Conservation (phyloP, 1,140 invertebrate genomes). For the Nasonia vitripennis region DNA sequence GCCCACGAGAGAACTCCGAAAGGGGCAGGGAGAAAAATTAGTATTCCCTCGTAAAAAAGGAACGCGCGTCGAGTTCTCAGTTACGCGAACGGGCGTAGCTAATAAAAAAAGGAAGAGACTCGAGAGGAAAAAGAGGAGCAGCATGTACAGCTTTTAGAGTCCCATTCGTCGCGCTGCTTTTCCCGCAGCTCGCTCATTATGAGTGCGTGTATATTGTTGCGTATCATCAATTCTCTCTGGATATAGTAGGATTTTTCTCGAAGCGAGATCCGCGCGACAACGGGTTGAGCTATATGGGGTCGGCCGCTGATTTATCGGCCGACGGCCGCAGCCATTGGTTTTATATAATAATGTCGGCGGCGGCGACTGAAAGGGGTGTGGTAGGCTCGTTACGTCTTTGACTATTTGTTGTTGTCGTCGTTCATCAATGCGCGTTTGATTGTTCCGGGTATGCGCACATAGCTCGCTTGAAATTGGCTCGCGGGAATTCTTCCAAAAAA, state of each 20-base stretch:
- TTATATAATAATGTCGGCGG: background rate
- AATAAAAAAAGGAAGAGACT: slow-evolving; percentile 22
- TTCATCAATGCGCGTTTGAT: background rate
- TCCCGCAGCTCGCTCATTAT: slow-evolving; percentile 6
- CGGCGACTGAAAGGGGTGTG: background rate
- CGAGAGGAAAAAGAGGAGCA: background rate
- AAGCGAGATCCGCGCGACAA: background rate
- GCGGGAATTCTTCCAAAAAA: too few species aligned
- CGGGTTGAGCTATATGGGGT: background rate
- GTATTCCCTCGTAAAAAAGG: slow-evolving; percentile 19
- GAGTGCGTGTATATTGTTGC: background rate
- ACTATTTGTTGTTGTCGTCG: background rate
- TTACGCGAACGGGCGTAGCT: slow-evolving; percentile 1
- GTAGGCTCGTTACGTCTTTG: background rate
- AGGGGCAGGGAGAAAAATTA: background rate
- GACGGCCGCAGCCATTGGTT: background rate
- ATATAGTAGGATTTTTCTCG: background rate
- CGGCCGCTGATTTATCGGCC: slow-evolving; percentile 25
- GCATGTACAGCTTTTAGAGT: background rate
- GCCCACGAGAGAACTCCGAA: slow-evolving; percentile 1
- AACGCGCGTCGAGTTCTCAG: slow-evolving; percentile 3
- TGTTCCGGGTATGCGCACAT: background rate
- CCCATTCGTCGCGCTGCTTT: slow-evolving; percentile 29
- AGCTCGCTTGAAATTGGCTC: too few species aligned
- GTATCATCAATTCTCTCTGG: slow-evolving; percentile 18